Conservation (phyloP, 2,113 vertebrate genomes). For the Cottus gobio region DNA sequence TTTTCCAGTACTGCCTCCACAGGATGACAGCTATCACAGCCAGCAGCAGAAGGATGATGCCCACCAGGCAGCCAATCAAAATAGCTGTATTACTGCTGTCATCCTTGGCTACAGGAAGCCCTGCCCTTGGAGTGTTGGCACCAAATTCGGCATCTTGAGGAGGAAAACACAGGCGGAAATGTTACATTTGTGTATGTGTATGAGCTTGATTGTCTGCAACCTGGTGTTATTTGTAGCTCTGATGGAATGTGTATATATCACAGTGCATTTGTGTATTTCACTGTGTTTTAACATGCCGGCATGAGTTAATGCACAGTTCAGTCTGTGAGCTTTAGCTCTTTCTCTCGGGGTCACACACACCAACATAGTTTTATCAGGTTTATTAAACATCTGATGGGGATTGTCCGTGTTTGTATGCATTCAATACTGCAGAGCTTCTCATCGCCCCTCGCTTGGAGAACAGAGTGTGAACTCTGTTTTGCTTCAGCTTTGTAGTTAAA, state of each 20-base stretch:
- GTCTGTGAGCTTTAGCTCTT: conserved; percentile 44
- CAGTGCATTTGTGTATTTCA: not conserved
- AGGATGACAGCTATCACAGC: conserved; percentile 92
- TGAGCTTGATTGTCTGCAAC: not conserved
- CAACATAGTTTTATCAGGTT: conserved; percentile 40
- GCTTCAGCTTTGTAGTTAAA: conserved; percentile 40
- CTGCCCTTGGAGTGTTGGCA: conserved; percentile 75
- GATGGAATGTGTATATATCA: not conserved
- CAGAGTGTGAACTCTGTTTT: conserved; percentile 46
- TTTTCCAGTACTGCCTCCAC: conserved; percentile 95
- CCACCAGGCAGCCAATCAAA: conserved; percentile 93
- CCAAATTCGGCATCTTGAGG: conserved; percentile 64
- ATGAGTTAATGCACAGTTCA: conserved; percentile 36
- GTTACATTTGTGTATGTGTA: conserved; percentile 8
- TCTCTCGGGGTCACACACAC: conserved; percentile 24
- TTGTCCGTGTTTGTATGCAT: conserved; percentile 43
- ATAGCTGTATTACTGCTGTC: conserved; percentile 91
- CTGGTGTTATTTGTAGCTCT: not conserved
- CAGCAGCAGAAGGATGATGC: conserved; percentile 92
- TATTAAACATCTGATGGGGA: conserved; percentile 55
- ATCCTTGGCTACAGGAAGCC: conserved; percentile 88
- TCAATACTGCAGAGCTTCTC: conserved; percentile 23
- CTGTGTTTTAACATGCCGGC: not conserved
- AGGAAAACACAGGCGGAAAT: not conserved
- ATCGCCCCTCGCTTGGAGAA: conserved; percentile 30